Evolutionary conservation across 1,140 invertebrate genomes (phyloP), one percentile per base, ranked within the genome.

Genomic region (Zaprionus inermis): DNA sequence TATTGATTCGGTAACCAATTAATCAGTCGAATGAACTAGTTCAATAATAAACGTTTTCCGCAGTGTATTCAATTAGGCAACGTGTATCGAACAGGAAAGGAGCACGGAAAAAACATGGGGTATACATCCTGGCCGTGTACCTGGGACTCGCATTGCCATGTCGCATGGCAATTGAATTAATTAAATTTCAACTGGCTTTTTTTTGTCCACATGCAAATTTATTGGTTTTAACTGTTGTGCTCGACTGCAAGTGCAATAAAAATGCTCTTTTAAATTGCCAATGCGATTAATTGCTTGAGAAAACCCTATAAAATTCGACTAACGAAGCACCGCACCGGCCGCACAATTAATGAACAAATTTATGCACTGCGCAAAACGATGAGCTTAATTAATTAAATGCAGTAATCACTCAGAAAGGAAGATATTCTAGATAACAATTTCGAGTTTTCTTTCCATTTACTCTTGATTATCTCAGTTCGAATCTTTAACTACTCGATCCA

Each of bases 81-180:
- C 2, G 20, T 18, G 51, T 24, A 22, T 1, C 46, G 58, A 61
- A 56, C 49, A 44, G 32, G 5, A 14, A 18, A 4, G 20, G 12
- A 30, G 9, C 4, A 41, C 32, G 30, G n/a, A n/a, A 32, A 72
- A 72, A 72, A 72, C n/a, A 66, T 32, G 57, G 30, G n/a, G 38
- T 16, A 41, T 24, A 41, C 54, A 14, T 4, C 24, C 3, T 28
- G 3, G 24, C 24, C 24, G 24, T 12, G 11, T 6, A 32, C 56
- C 30, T 24, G 36, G 34, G 34, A 46, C 18, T 67, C 59, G 49
- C 36, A 52, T 28, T 57, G 59, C 51, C 38, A 56, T 58, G 63
- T 66, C 41, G 63, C 41, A 36, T 49, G 65, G 34, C 70, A 72
- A 72, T 72, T 59, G 63, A 67, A 72, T 72, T 67, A 72, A 72